These are phyloP conservation scores for Pipistrellus pygmaeus DNA, from an alignment of 2,797 vertebrate genomes.

Conservation along the genomic window DNA sequence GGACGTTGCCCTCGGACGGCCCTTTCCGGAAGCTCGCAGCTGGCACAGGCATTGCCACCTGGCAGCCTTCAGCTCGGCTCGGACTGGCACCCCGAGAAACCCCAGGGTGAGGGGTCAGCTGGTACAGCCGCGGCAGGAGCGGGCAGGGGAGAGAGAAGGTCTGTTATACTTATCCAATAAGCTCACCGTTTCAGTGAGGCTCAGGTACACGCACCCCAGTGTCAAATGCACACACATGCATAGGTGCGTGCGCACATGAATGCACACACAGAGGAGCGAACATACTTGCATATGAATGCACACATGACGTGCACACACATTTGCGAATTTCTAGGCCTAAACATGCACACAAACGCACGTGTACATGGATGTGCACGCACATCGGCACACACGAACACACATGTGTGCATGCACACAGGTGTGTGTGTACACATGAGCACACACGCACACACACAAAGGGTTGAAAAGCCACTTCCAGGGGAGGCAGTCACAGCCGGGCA, in stretches of 20 bases:
- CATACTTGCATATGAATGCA: too few species aligned
- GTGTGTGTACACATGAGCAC: too few species aligned
- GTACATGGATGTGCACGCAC: too few species aligned
- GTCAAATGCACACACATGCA: accelerated
- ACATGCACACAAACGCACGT: neutral
- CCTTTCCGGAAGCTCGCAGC: accelerated
- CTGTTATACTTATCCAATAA: accelerated
- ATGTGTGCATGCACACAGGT: too few species aligned
- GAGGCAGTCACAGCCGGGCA: neutral
- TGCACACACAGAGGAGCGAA: accelerated
- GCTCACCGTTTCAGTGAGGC: accelerated
- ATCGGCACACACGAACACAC: too few species aligned
- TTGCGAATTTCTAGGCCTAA: too few species aligned
- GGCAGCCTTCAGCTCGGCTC: accelerated
- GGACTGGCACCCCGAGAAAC: accelerated
- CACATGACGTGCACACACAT: too few species aligned
- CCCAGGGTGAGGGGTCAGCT: accelerated
- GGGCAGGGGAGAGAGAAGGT: accelerated
- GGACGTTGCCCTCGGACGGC: accelerated
- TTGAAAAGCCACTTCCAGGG: accelerated
- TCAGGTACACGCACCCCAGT: accelerated
- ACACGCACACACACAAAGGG: accelerated
- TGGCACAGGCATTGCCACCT: accelerated
- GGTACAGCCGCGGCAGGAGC: accelerated
- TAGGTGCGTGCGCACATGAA: accelerated